These are phyloP conservation scores for Melanotaenia duboulayi DNA, from an alignment of 2,113 vertebrate genomes.

Conservation along the genomic window DNA sequence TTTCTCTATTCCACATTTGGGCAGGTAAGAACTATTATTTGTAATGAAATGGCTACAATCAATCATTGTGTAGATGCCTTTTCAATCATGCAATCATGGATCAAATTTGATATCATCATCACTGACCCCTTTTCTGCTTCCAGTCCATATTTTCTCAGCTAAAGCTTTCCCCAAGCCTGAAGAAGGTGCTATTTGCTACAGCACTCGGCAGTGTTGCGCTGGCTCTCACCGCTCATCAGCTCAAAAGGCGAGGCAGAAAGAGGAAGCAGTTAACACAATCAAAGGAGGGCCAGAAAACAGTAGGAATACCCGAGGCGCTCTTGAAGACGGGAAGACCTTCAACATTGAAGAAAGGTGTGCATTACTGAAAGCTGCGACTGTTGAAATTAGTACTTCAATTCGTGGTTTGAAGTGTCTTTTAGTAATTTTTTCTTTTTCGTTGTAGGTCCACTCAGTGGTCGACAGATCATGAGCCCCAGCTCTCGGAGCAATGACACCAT, in stretches of 20 bases:
- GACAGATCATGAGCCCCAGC: slow-evolving; percentile 92
- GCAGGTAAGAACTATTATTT: slow-evolving; percentile 84
- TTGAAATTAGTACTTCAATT: not conserved
- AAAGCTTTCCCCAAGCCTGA: slow-evolving; percentile 89
- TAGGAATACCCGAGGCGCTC: slow-evolving; percentile 85
- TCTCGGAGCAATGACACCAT: slow-evolving; percentile 95
- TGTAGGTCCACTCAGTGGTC: slow-evolving; percentile 79
- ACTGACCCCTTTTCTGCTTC: not conserved
- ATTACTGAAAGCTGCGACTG: not conserved
- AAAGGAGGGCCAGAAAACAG: slow-evolving; percentile 82
- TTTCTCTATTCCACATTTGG: slow-evolving; percentile 97
- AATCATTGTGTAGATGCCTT: not conserved
- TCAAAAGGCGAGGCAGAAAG: slow-evolving; percentile 91
- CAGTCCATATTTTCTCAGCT: slow-evolving; percentile 96
- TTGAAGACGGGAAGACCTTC: slow-evolving; percentile 86
- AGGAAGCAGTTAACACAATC: slow-evolving; percentile 86
- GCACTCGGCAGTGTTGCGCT: slow-evolving; percentile 94
- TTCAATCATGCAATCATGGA: not conserved
- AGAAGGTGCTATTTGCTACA: slow-evolving; percentile 96
- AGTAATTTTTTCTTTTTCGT: not conserved
- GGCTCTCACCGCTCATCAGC: slow-evolving; percentile 94
- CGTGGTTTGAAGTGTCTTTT: not conserved
- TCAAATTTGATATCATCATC: not conserved
- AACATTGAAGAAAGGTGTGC: slow-evolving; percentile 89
- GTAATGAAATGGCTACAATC: not conserved